Evolutionary conservation across 2,113 vertebrate species (phyloP).

Genomic region (Phylloscopus whistleri): DNA sequence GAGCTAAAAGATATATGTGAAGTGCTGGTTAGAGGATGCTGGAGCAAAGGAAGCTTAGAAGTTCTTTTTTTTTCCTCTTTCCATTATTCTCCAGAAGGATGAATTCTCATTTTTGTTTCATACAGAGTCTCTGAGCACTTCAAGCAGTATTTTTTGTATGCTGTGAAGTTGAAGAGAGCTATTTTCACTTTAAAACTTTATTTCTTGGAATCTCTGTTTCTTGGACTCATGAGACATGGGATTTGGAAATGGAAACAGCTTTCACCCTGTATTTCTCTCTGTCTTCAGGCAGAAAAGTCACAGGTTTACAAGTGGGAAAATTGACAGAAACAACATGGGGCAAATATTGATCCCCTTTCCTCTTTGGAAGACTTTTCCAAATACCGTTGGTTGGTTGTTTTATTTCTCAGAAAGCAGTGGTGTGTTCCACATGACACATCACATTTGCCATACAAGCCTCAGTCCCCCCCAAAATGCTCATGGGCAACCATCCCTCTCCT

Average conservation of each 20-base stretch:
- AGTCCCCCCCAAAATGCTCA: background rate
- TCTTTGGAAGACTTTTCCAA: background rate
- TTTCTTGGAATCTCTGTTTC: background rate
- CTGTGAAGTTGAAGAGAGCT: background rate
- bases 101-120: background rate
- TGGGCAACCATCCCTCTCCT: background rate
- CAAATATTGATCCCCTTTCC: background rate
- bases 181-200: conserved; percentile 16
- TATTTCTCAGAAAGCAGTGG: background rate
- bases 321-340: background rate
- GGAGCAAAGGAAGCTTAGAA: conserved; percentile 28
- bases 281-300: conserved; percentile 15
- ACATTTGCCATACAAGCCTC: background rate
- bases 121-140: background rate
- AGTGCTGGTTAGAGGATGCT: background rate
- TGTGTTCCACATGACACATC: too few species aligned
- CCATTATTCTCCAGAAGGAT: conserved; percentile 2
- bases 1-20: background rate
- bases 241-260: background rate
- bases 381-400: background rate
- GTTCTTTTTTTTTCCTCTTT: background rate
- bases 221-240: background rate
- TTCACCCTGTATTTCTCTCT: background rate
- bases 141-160: background rate
- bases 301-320: conserved; percentile 28